Conservation (phyloP, 2,888 invertebrate genomes). For the Escarpia spicata region DNA sequence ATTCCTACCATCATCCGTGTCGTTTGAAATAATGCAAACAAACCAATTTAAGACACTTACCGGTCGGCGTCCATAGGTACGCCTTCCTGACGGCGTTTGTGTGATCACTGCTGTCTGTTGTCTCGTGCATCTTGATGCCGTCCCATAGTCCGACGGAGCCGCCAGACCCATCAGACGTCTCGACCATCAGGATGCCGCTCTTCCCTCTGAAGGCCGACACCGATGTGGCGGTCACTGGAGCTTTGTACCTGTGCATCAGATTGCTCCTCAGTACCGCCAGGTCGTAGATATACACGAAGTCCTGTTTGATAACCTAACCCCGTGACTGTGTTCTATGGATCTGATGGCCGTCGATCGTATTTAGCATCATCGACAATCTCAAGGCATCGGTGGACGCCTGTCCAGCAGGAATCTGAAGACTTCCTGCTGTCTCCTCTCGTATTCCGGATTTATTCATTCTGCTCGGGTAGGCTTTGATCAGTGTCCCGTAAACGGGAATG, state of each 20-base stretch:
- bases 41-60: not conserved
- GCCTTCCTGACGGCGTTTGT: not conserved
- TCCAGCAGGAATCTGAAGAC: not conserved
- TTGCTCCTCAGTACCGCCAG: not conserved
- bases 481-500: not conserved
- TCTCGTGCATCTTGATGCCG: not conserved
- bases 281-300: not conserved
- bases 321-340: not conserved
- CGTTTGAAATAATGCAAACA: too few relatives aligned
- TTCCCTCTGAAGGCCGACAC: not conserved
- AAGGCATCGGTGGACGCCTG: not conserved
- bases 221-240: not conserved
- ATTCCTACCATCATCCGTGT: too few relatives aligned
- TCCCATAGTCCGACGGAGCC: not conserved
- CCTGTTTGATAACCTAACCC: not conserved
- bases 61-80: not conserved
- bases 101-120: not conserved
- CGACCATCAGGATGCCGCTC: not conserved
- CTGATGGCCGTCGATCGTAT: not conserved
- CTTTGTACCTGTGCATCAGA: not conserved
- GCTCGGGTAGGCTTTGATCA: not conserved
- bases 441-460: not conserved
- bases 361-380: not conserved
- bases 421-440: not conserved
- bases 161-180: not conserved